Evolutionary conservation across 2,888 invertebrate species (phyloP), one percentile per base, ranked within the genome.

Genomic region (Notodonta ziczac): DNA sequence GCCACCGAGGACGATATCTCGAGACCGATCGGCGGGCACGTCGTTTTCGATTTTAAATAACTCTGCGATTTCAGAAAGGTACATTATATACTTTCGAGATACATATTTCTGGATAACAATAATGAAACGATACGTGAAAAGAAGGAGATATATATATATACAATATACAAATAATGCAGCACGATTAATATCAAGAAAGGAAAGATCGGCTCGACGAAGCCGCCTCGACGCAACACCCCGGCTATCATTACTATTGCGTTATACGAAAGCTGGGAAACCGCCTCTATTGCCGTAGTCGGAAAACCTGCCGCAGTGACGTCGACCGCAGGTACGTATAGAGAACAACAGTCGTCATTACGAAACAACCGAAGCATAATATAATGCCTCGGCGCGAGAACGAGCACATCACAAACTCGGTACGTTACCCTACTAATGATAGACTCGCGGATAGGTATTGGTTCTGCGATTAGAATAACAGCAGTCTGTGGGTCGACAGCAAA

Each of bases 61-160:
- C 54, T 39, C 8, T 12, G 42, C 48, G 40, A 57, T 59, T 56
- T 48, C 53, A 55, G n/a, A 48, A 24, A 24, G 24, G 24, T 24
- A 24, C 24, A 24, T 24, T 48, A 46, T 16, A 50, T 16, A 50
- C 9, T 50, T 50, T 68, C 60, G 59, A 72, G 63, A 69, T 65
- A 61, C 73, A 69, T 64, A 70, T 76, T 65, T 72, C 73, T 63
- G 74, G 66, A 77, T 73, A 77, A 79, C 69, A 70, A 72, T 72
- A 78, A 16, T 24, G 24, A 24, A 24, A 24, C 24, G 24, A 24
- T 39, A 69, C 65, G 72, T 77, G 67, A 67, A 74, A 71, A 78
- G 79, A 71, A 78, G 79, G 76, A 74, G 75, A 72, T 74, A 81
- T 85, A 82, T 84, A 82, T 82, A 85, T 81, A 85, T 61, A 69